phyloP scores from a whole-genome alignment of 2,113 vertebrate species.

The Rhabdornis inornatus region DNA sequence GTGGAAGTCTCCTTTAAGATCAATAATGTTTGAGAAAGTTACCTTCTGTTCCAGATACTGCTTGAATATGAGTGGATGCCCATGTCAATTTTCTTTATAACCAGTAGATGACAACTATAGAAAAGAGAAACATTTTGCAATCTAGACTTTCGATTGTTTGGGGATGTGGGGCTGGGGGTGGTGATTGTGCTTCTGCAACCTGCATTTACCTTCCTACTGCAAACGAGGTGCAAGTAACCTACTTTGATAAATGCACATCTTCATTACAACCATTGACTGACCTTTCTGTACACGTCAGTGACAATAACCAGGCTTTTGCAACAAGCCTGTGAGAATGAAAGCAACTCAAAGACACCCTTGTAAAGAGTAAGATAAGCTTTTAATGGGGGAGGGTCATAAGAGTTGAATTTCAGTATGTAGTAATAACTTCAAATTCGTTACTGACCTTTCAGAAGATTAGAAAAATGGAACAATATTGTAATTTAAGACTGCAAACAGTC shows the following conservation, averaged over 20 bases:
- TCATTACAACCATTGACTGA: background rate
- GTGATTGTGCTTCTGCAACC: background rate
- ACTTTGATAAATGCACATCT: background rate
- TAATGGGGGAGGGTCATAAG: background rate
- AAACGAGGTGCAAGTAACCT: background rate
- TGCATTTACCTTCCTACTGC: background rate
- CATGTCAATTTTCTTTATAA: background rate
- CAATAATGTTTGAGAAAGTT: background rate
- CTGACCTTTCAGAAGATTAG: background rate
- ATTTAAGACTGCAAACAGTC: background rate
- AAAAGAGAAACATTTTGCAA: background rate
- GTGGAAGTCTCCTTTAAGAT: background rate
- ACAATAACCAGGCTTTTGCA: background rate
- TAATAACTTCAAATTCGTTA: background rate
- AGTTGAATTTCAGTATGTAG: background rate
- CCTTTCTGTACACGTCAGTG: background rate
- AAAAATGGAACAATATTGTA: background rate
- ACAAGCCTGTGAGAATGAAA: background rate
- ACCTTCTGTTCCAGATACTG: background rate
- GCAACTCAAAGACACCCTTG: background rate
- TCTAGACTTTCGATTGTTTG: background rate
- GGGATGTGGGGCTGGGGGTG: accelerated
- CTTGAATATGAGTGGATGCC: background rate
- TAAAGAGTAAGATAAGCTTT: background rate
- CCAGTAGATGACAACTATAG: background rate